Evolutionary conservation across 2,888 invertebrate genomes (phyloP).

Genomic region (Zygogramma bicolorata): DNA sequence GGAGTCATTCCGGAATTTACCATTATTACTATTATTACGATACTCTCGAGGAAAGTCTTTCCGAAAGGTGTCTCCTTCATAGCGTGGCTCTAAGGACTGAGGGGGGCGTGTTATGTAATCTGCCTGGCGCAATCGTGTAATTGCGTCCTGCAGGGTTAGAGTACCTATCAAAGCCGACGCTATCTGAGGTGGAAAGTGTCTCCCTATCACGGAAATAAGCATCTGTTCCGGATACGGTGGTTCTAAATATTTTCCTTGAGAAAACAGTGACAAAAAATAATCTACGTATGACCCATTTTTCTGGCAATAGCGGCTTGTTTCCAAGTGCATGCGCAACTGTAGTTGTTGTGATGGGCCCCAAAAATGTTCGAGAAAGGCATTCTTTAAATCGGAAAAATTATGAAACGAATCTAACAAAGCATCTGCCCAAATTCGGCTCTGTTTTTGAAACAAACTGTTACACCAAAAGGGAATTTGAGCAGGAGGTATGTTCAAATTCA

Average conservation of each 20-base stretch:
- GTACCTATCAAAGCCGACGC: constrained; percentile 1
- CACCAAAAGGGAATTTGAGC: too few relatives aligned
- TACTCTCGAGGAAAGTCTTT: not conserved
- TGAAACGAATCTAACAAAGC: not conserved
- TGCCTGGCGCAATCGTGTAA: not conserved
- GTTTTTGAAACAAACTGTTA: too few relatives aligned
- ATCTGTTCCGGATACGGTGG: too few relatives aligned
- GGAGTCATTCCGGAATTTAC: not conserved
- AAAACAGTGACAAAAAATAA: not conserved
- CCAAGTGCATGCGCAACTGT: not conserved
- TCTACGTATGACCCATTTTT: not conserved
- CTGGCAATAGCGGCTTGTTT: not conserved
- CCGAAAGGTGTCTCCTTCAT: not conserved
- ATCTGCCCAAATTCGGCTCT: too few relatives aligned
- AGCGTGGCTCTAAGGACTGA: not conserved
- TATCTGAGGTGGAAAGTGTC: not conserved
- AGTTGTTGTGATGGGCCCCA: not conserved
- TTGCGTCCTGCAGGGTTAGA: not conserved
- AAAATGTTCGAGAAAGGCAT: too few relatives aligned
- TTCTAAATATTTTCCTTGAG: too few relatives aligned
- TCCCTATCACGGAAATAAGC: too few relatives aligned
- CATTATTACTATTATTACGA: not conserved
- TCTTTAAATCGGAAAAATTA: not conserved
- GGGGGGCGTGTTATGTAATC: not conserved
- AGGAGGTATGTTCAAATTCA: too few relatives aligned